Evolutionary conservation across 1,140 invertebrate genomes (phyloP), one percentile per base, ranked within the genome.

Genomic region (Leucophenga varia): DNA sequence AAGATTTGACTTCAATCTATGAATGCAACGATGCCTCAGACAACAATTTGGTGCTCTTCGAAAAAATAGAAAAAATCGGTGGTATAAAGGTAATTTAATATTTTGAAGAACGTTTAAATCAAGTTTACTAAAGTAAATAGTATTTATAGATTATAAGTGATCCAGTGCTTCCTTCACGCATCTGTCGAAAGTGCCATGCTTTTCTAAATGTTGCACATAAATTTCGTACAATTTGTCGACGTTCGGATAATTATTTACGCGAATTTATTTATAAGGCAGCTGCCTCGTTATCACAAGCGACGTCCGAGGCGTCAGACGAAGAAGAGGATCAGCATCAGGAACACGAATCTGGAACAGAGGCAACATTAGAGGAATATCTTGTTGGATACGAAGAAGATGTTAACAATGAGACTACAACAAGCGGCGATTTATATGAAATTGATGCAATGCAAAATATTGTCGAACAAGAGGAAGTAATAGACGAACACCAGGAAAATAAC

Each of bases 61-160:
- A 72, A 19, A 73, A 68, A 60, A 70, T 73, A 34, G 58, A 73
- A 55, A 49, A 42, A 14, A 70, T 61, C 36, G 55, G 55, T n/a
- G 65, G 65, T 7, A 60, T 72, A 14, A 55, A 61, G 47, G 61
- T 54, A 55, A 28, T 12, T 25, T 12, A 9, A 12, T n/a, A n/a
- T n/a, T n/a, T n/a, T n/a, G n/a, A n/a, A n/a, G n/a, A n/a, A n/a
- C n/a, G n/a, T n/a, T n/a, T n/a, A n/a, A n/a, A n/a, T n/a, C n/a
- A n/a, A n/a, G n/a, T n/a, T n/a, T 28, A 36, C 19, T 16, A 14
- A 20, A 14, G 22, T 17, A 19, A 20, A 14, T 39, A 32, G 36
- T 34, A 41, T 35, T 36, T 25, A 7, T 7, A 72, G 69, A 57
- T 72, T 25, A 45, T 41, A 12, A 54, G 43, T 5, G 53, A 72